A percentile compares a stretch with the other conserved stretches of the same genome.
Evolutionary conservation across 2,797 vertebrate genomes (phyloP).

Genomic region (Erethizon dorsatum): DNA sequence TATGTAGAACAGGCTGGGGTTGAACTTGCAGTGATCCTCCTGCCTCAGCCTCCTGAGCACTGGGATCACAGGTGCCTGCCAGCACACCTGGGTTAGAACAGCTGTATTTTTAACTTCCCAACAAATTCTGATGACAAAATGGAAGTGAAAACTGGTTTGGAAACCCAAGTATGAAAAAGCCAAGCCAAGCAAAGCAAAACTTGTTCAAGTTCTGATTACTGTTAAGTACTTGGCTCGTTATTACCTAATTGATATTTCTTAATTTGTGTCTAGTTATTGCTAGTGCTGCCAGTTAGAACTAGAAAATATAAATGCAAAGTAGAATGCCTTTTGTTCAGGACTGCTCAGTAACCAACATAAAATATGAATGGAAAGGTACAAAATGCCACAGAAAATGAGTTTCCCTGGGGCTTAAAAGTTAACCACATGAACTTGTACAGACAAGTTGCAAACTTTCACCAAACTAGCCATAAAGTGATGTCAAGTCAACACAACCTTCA

Average conservation of each 20-base stretch:
- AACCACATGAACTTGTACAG: slow-evolving; percentile 68
- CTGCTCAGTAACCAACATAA: slow-evolving; percentile 85
- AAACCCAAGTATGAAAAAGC: neutral
- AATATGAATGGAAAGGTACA: slow-evolving; percentile 83
- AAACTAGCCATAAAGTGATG: slow-evolving; percentile 56
- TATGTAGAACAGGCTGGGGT: neutral
- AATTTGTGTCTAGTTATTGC: slow-evolving; percentile 40
- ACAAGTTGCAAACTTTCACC: slow-evolving; percentile 76
- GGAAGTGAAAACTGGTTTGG: slow-evolving; percentile 26
- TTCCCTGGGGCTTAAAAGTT: slow-evolving; percentile 73
- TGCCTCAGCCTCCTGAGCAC: neutral
- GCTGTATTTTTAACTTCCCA: slow-evolving; percentile 13
- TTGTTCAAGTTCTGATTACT: slow-evolving; percentile 59
- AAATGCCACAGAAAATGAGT: slow-evolving; percentile 81
- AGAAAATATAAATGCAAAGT: slow-evolving; percentile 85
- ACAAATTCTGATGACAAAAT: slow-evolving; percentile 39
- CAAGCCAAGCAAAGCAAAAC: neutral
- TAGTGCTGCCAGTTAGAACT: slow-evolving; percentile 50
- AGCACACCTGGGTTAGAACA: neutral
- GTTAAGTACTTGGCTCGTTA: slow-evolving; percentile 63
- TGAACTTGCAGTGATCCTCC: neutral
- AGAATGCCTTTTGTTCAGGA: slow-evolving; percentile 84
- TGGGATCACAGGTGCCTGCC: neutral
- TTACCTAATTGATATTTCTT: slow-evolving; percentile 22
- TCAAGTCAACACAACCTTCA: slow-evolving; percentile 14